Evolutionary conservation across 2,888 invertebrate species (phyloP), one percentile per base, ranked within the genome.

Genomic region (Drosophila kokeensis): DNA sequence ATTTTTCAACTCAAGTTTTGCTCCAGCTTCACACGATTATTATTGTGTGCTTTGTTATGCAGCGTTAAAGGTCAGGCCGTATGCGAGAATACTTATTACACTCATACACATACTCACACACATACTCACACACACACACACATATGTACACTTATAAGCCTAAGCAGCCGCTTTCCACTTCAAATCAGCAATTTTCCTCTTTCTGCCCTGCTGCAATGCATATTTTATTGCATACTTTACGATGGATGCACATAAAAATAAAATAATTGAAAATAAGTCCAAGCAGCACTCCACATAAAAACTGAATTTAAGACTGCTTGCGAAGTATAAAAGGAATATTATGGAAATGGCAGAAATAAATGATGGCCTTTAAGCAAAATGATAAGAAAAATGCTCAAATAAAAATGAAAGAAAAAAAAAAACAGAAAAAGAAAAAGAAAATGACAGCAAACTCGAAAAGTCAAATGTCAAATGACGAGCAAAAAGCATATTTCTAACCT

Each of bases 151-250:
- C 52, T 21, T 32, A 15, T 21, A 32, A 32, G 32, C 32, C 8
- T 32, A 32, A 21, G 21, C 21, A 53, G 32, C 32, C 32, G 15
- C 15, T 53, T 32, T 54, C 34, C 15, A 10, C 7, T 24, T 36
- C 18, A 27, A 27, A 29, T 27, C 27, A 54, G 27, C 15, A 4
- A 38, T 38, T 55, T 29, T 66, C 32, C 10, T 50, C 59, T 61
- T 52, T 18, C 42, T 30, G 50, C 38, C 7, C 10, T 36, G 42
- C 42, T 45, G 58, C 24, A 69, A 68, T 84, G 61, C 62, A 71
- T 52, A 77, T 81, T 83, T 88, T 62, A 83, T 74, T 45, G 61
- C 65, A 18, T 49, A 73, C 70, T 71, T 82, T 66, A 38, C 49
- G 52, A 27, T 53, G 45, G 27, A 42, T 55, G 42, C 53, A 45